These are phyloP conservation scores for Andrena fulva DNA, from an alignment of 2,888 invertebrate species.

Conservation along the genomic window DNA sequence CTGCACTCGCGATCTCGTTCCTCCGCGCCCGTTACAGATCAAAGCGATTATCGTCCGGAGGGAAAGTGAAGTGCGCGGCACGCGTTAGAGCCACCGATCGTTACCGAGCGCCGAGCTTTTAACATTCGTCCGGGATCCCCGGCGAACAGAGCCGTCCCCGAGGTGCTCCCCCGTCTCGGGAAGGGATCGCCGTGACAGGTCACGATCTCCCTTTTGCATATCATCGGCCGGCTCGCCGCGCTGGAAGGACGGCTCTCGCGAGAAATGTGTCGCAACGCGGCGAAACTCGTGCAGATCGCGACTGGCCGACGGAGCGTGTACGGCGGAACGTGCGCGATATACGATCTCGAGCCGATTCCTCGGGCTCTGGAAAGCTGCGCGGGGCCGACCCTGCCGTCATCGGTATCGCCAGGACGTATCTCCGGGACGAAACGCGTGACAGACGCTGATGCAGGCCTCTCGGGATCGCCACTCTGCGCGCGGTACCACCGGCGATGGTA, in stretches of 20 bases:
- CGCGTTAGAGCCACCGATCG: too few relatives aligned
- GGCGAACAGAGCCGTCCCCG: background rate
- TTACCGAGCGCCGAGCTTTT: too few relatives aligned
- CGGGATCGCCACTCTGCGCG: background rate
- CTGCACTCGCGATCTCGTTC: background rate
- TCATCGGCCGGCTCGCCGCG: conserved; percentile 3
- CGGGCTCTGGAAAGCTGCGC: conserved; percentile 30
- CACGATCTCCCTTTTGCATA: conserved; percentile 51
- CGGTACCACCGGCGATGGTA: background rate
- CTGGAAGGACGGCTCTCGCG: conserved; percentile 55
- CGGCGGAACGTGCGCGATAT: conserved; percentile 33
- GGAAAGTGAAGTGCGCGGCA: too few relatives aligned
- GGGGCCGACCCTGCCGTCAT: background rate
- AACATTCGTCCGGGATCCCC: background rate
- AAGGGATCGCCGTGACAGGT: conserved; percentile 37
- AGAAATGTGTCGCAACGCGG: conserved; percentile 49
- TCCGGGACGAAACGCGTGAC: background rate
- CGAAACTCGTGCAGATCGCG: conserved; percentile 47
- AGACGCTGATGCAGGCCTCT: background rate
- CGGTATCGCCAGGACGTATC: conserved; percentile 43
- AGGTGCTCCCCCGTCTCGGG: background rate
- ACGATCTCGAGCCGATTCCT: conserved; percentile 38
- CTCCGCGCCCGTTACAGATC: background rate
- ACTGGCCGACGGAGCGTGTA: conserved; percentile 10
- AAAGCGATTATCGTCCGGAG: too few relatives aligned